Evolutionary conservation across 2,113 vertebrate genomes (phyloP).

Genomic region (Rhinolophus sinicus): DNA sequence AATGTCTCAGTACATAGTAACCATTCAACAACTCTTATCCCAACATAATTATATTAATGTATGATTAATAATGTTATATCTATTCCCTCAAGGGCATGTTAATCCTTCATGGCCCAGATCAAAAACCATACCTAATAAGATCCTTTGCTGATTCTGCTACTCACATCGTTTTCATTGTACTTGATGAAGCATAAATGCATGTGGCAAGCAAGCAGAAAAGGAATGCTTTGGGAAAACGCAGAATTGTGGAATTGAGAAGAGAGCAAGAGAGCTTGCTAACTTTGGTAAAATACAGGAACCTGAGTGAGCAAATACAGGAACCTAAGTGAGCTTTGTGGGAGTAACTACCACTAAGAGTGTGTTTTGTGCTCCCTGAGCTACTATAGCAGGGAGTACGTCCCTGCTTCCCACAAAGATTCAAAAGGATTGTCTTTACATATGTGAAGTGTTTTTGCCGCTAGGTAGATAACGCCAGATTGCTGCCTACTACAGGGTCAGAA

Average conservation of each 20-base stretch:
- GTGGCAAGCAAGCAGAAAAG: neutral
- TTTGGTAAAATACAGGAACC: neutral
- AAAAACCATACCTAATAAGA: neutral
- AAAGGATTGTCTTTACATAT: neutral
- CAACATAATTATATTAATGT: neutral
- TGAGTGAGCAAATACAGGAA: neutral
- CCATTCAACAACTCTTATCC: neutral
- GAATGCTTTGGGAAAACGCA: neutral
- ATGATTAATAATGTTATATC: neutral
- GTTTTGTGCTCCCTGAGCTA: neutral
- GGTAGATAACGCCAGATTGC: neutral
- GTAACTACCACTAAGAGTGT: accelerated
- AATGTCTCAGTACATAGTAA: neutral
- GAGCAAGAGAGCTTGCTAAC: neutral
- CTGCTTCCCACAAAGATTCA: neutral
- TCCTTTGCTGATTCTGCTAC: neutral
- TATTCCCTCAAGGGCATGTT: neutral
- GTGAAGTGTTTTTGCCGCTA: neutral
- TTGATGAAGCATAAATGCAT: neutral
- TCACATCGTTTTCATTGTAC: neutral
- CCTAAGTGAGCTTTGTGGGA: neutral
- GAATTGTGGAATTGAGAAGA: neutral
- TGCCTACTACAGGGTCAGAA: neutral
- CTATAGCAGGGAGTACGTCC: neutral
- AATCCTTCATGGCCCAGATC: neutral